Percentiles rank a stretch among this genome's conserved stretches.
Conservation (phyloP, 2,797 vertebrate species). For the Eulemur mongoz region DNA sequence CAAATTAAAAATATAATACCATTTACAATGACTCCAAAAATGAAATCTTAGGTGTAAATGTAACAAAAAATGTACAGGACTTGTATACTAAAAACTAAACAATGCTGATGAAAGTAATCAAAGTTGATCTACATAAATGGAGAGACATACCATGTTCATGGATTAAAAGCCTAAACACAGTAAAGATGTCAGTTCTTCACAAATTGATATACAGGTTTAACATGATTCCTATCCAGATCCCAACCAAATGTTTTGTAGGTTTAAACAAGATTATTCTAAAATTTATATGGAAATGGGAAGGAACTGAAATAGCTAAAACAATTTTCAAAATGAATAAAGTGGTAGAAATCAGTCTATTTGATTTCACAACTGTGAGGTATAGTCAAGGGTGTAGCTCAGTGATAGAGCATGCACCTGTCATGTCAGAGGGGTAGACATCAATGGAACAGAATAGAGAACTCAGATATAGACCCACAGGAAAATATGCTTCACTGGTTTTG, state of each 20-base stretch:
- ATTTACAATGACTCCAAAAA: neutral
- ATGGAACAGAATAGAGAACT: neutral
- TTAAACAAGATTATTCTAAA: neutral
- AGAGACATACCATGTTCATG: neutral
- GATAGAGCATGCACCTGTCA: no score
- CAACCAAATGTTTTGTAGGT: neutral
- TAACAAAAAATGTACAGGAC: neutral
- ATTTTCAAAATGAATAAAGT: neutral
- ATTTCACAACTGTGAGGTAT: no score
- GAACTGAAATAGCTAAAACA: neutral
- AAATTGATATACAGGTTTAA: neutral
- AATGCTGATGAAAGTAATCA: neutral
- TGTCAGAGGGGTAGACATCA: neutral
- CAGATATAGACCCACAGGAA: neutral
- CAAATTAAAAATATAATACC: neutral
- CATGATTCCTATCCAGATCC: neutral
- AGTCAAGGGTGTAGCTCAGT: neutral
- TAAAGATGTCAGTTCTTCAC: neutral
- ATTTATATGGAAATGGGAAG: neutral
- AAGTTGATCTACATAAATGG: neutral
- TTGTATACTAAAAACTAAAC: neutral
- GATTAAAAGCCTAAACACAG: neutral
- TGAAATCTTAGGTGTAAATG: neutral
- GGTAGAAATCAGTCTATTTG: neutral
- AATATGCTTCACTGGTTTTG: neutral